Conservation (phyloP, 2,113 vertebrate species). For the Marmota flaviventris region DNA sequence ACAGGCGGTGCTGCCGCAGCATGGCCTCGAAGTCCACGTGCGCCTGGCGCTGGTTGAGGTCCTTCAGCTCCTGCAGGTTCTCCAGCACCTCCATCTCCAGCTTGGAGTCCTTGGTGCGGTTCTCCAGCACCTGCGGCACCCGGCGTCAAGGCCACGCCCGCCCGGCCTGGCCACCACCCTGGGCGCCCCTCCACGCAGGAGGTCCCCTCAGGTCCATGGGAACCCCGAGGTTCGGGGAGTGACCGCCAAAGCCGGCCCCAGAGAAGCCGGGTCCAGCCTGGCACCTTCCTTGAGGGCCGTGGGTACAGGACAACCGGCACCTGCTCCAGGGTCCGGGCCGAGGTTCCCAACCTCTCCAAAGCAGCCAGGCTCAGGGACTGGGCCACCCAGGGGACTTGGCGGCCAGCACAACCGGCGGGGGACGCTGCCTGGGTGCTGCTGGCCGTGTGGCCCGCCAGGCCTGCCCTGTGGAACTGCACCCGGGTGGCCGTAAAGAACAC, state of each 20-base stretch:
- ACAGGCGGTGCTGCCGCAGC: constrained; percentile 91
- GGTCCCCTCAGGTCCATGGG: too few species aligned
- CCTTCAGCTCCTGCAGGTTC: constrained; percentile 98
- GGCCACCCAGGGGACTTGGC: too few species aligned
- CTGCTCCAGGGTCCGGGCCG: neutral
- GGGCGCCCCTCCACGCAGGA: too few species aligned
- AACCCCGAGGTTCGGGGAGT: too few species aligned
- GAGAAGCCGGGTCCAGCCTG: too few species aligned
- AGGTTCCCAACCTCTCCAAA: neutral
- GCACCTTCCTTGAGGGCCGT: too few species aligned
- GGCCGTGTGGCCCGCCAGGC: rapidly evolving
- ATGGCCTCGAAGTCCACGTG: constrained; percentile 96
- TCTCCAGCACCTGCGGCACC: constrained; percentile 93
- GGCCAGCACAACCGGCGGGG: neutral
- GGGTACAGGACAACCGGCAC: too few species aligned
- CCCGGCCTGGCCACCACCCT: too few species aligned
- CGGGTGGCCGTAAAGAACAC: rapidly evolving
- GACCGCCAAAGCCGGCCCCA: too few species aligned
- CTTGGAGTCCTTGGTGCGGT: constrained; percentile 97
- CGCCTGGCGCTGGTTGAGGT: constrained; percentile 98
- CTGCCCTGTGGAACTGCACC: neutral
- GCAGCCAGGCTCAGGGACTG: neutral
- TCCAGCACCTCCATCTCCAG: constrained; percentile 99
- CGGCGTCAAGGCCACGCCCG: too few species aligned
- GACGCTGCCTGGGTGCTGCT: neutral